Base-by-base conservation (phyloP, 1,140 invertebrate genomes). In the Sarcophaga peregrina region DNA sequence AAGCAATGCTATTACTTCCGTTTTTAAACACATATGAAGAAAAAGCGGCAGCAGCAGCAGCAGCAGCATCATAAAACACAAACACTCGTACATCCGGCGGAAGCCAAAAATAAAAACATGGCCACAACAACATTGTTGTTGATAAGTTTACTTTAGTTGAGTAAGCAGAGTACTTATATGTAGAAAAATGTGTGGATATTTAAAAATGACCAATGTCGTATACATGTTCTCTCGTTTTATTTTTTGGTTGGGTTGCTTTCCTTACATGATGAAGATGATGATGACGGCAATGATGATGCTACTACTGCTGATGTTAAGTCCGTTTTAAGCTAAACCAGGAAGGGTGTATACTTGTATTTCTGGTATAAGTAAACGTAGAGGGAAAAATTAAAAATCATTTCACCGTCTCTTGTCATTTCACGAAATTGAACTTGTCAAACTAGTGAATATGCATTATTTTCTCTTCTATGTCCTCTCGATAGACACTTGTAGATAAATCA, bases 361-460 rank as follows among this genome's bases (percentile, higher is more conserved):
- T 8, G 1, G 15, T 76, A 76, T 6, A 76, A 17, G 15, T 17
- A 62, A 15, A 62, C 13, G 15, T 0, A n/a, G 13, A 15, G n/a
- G 6, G 20, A 68, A 68, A 68, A 68, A 68, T 68, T 5, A 72
- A 81, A 72, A 52, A 52, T 52, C 80, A 81, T 81, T 81, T 81
- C 80, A 81, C 68, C 54, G 52, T 78, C 75, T 78, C 1, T 48
- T 78, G 75, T 25, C 75, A 52, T 25, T 72, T 81, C n/a, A 68
- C n/a, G 80, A 81, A 81, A 81, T 81, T 81, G 80, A 81, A 68
- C 54, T 72, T 81, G 80, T 81, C 80, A 81, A 81, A 81, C 25
- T 52, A 68, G 62, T 81, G 80, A 81, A 81, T 81, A 72, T 72
- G 80, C 80, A 81, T 68, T 81, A 46, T 81, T 81, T 81, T 8